Evolutionary conservation across 1,140 invertebrate genomes (phyloP).

Genomic region (Heterodera schachtii): DNA sequence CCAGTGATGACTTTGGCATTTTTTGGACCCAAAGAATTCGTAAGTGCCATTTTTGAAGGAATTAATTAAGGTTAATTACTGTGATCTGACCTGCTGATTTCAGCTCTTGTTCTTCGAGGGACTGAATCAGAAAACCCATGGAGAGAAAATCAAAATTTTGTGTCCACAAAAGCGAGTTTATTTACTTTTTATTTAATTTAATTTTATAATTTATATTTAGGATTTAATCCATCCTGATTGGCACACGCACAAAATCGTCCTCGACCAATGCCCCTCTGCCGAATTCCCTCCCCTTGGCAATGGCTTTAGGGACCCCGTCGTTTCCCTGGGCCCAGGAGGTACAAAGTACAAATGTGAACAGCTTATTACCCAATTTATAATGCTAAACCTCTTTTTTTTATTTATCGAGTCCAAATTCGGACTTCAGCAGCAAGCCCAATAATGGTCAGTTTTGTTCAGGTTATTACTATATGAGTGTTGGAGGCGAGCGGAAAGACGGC

Average conservation of each 20-base stretch:
- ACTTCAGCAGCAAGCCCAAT: too few species aligned
- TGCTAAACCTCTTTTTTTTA: neutral
- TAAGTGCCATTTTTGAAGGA: neutral
- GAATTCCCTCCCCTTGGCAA: neutral
- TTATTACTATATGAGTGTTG: constrained; percentile 18
- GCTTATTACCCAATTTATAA: neutral
- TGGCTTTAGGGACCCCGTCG: constrained; percentile 10
- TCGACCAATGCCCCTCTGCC: neutral
- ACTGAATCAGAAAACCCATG: neutral
- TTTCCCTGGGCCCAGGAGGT: constrained; percentile 13
- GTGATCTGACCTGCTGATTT: neutral
- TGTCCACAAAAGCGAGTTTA: neutral
- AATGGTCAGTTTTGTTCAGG: neutral
- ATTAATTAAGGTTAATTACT: neutral
- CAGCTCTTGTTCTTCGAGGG: neutral
- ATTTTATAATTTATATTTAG: neutral
- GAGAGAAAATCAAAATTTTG: neutral
- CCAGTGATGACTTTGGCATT: neutral
- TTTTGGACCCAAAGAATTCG: neutral
- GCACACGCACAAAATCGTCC: neutral
- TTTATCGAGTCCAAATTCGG: neutral
- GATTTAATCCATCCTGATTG: neutral
- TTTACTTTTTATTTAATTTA: too few species aligned
- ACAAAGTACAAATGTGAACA: neutral
- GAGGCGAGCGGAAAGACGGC: neutral